phyloP scores from a whole-genome alignment of 2,888 invertebrate species.

The Scaptomyza tumidula region DNA sequence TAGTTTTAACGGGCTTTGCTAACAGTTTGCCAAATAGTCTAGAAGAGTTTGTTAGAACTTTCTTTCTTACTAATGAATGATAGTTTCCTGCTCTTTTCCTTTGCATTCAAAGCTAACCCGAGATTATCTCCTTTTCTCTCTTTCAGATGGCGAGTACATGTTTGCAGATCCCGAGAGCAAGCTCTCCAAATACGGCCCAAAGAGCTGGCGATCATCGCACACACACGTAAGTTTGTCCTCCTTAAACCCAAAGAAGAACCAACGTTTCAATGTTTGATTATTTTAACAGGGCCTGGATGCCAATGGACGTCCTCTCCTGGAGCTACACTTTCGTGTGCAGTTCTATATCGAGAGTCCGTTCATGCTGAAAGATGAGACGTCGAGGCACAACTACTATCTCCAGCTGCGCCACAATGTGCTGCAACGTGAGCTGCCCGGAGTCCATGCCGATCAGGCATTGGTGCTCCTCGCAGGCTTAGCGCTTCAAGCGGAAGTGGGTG shows the following conservation, averaged over 20 bases:
- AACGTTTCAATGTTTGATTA: background rate
- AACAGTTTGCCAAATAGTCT: too few relatives aligned
- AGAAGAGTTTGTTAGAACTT: background rate
- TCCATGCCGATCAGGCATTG: slow-evolving; percentile 87
- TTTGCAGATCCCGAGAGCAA: slow-evolving; percentile 98
- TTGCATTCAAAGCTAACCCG: background rate
- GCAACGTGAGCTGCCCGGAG: slow-evolving; percentile 87
- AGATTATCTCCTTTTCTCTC: slow-evolving; percentile 7
- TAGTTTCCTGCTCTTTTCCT: background rate
- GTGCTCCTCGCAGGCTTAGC: slow-evolving; percentile 94
- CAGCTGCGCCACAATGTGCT: slow-evolving; percentile 96
- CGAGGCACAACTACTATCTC: slow-evolving; percentile 96
- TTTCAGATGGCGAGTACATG: slow-evolving; percentile 97
- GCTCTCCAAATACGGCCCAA: slow-evolving; percentile 97
- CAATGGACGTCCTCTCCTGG: slow-evolving; percentile 94
- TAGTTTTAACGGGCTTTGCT: background rate
- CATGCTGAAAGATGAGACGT: slow-evolving; percentile 94
- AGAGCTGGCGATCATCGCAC: slow-evolving; percentile 97
- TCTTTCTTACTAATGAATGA: background rate
- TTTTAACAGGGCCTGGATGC: slow-evolving; percentile 91
- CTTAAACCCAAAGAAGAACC: background rate
- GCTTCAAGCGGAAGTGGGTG: slow-evolving; percentile 96
- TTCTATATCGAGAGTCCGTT: slow-evolving; percentile 97
- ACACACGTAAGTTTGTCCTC: slow-evolving; percentile 91
- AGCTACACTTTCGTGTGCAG: slow-evolving; percentile 95